These are phyloP conservation scores for Rhingia campestris DNA, from an alignment of 2,888 invertebrate genomes.

Conservation along the genomic window DNA sequence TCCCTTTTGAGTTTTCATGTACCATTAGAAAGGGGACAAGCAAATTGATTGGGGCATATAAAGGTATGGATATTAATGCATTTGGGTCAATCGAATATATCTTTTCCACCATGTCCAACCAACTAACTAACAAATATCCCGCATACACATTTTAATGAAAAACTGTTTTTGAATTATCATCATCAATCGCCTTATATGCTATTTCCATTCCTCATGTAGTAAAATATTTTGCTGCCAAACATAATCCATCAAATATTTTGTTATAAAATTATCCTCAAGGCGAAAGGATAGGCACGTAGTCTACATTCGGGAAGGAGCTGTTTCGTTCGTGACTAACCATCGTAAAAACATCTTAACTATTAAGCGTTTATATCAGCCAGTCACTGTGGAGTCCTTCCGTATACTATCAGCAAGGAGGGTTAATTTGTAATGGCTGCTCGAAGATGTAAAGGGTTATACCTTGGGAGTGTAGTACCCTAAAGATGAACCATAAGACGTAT, in stretches of 20 bases:
- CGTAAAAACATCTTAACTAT: constrained; percentile 57
- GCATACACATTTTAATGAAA: not conserved
- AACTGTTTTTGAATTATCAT: constrained; percentile 53
- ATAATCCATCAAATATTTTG: constrained; percentile 46
- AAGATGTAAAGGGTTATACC: too few relatives aligned
- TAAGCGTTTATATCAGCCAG: constrained; percentile 36
- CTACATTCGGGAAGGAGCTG: constrained; percentile 20
- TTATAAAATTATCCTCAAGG: constrained; percentile 46
- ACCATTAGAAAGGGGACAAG: constrained; percentile 12
- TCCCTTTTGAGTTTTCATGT: constrained; percentile 29
- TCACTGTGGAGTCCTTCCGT: too few relatives aligned
- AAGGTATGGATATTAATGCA: constrained; percentile 32
- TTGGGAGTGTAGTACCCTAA: too few relatives aligned
- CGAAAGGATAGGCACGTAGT: constrained; percentile 62
- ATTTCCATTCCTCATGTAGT: constrained; percentile 24
- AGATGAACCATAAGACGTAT: too few relatives aligned
- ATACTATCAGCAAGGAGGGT: too few relatives aligned
- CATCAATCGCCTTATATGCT: constrained; percentile 40
- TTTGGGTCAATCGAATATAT: constrained; percentile 43
- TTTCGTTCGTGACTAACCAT: constrained; percentile 60
- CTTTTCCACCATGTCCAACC: not conserved
- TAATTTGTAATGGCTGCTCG: too few relatives aligned
- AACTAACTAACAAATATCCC: not conserved
- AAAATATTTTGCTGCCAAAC: constrained; percentile 28
- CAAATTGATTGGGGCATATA: constrained; percentile 15